Evolutionary conservation across 2,888 invertebrate genomes (phyloP), one percentile per base, ranked within the genome.

Genomic region (Pristionchus maxplancki): DNA sequence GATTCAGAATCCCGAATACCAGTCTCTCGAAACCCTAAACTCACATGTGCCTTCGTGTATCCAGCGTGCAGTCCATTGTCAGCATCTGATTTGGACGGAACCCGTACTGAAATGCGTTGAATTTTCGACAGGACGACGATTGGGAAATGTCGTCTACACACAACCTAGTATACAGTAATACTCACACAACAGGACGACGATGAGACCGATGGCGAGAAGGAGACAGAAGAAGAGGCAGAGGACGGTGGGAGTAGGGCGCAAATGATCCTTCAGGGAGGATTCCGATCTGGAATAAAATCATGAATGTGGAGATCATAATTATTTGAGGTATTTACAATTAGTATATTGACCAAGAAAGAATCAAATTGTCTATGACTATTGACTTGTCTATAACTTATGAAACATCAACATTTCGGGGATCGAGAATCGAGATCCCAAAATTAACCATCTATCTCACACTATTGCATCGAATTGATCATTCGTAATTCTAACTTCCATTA

Each of bases 111-210:
- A 82, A 53, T 28, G 4, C 20, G 31, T 37, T 6, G 0, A 5
- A 48, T 48, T 78, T 44, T 78, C 28, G n/a, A 82, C 37, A 20
- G 6, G 8, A 17, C 28, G 64, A 64, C 48, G 13, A 28, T 8
- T 50, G 20, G 83, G n/a, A 37, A 86, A 37, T 15, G 53, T 34
- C 20, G 31, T 37, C 31, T 17, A 67, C 67, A 67, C 34, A 28
- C n/a, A 67, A 31, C 24, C 9, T 37, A 40, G 15, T 37, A 20
- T 71, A 44, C 67, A 8, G 34, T 37, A 71, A 20, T 17, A 90
- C 91, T 91, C 53, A 92, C 92, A 89, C 78, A 92, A 89, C 83
- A 92, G 86, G 31, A 91, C 64, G 34, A 88, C 78, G 67, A 92
- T 91, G 24, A 90, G n/a, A 11, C 90, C 83, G 28, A 92, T 53